Evolutionary conservation across 35 echinoderm and acorn worm species (phyloP).

Genomic region (Acanthaster planci): DNA sequence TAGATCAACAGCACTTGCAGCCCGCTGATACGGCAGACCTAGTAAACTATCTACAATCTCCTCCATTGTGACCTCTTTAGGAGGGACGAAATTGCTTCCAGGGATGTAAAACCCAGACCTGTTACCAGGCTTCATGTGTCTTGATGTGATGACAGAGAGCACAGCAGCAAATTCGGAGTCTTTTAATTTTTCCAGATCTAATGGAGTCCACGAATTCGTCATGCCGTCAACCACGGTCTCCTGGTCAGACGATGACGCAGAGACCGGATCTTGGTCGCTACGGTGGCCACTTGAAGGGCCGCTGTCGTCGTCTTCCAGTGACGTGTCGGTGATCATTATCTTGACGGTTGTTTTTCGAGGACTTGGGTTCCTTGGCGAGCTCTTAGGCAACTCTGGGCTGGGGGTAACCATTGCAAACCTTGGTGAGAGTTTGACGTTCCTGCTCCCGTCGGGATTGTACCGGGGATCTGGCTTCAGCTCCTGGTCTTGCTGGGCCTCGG

Average conservation of each 20-base stretch:
- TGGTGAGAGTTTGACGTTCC: slow-evolving; percentile 28
- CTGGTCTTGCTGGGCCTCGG: background rate
- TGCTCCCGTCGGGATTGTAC: slow-evolving; percentile 29
- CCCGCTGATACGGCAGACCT: slow-evolving; percentile 39
- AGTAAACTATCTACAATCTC: slow-evolving; percentile 67
- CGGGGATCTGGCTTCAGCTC: slow-evolving; percentile 33
- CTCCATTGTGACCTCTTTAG: slow-evolving; percentile 54
- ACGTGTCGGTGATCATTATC: slow-evolving; percentile 31
- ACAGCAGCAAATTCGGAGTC: slow-evolving; percentile 45
- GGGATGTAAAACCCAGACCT: slow-evolving; percentile 32
- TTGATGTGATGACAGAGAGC: background rate
- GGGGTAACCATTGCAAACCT: slow-evolving; percentile 31
- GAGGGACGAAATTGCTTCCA: slow-evolving; percentile 13
- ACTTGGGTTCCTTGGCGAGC: background rate
- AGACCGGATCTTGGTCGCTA: background rate
- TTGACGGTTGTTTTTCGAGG: slow-evolving; percentile 27
- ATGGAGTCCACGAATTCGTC: slow-evolving; percentile 3
- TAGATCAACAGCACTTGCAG: background rate
- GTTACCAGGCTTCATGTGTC: background rate
- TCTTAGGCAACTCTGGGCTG: background rate
- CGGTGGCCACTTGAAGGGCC: background rate
- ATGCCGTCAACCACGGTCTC: slow-evolving; percentile 10
- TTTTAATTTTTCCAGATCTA: slow-evolving; percentile 34
- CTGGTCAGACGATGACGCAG: slow-evolving; percentile 6
- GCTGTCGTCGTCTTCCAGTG: slow-evolving; percentile 29